These are phyloP conservation scores for Garra rufa DNA, from an alignment of 2,113 vertebrate genomes.

Conservation along the genomic window DNA sequence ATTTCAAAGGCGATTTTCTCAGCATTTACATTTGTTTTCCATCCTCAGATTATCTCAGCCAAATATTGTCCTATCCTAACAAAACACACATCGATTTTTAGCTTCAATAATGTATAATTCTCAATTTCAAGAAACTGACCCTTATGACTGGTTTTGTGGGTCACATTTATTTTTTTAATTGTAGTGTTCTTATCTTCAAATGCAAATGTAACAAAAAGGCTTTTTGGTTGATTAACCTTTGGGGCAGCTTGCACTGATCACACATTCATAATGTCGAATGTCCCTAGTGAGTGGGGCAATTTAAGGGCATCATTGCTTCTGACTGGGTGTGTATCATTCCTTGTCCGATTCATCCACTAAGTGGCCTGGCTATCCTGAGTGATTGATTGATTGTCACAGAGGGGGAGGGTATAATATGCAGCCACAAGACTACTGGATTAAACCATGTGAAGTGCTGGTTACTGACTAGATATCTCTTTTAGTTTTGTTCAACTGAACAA, in stretches of 20 bases:
- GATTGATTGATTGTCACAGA: conserved; percentile 66
- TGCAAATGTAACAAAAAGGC: conserved; percentile 2
- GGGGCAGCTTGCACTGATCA: conserved; percentile 10
- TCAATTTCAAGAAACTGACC: too few species aligned
- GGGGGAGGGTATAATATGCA: not conserved
- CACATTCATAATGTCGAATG: conserved; percentile 35
- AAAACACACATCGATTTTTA: too few species aligned
- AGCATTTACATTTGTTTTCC: too few species aligned
- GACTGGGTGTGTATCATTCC: conserved; percentile 58
- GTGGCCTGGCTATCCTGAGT: conserved; percentile 80
- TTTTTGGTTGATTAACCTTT: conserved; percentile 52
- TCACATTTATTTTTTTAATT: not conserved
- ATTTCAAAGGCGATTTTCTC: too few species aligned
- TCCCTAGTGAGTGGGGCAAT: conserved; percentile 44
- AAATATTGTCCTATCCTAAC: too few species aligned
- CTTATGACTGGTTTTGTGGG: too few species aligned
- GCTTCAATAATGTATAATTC: too few species aligned
- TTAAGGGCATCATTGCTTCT: conserved; percentile 53
- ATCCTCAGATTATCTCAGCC: too few species aligned
- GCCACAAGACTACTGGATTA: conserved; percentile 33
- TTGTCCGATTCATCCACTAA: conserved; percentile 70
- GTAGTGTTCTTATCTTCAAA: not conserved
- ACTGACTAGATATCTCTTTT: not conserved
- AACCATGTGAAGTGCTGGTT: conserved; percentile 12
- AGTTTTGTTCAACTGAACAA: not conserved